phyloP scores from a whole-genome alignment of 2,797 vertebrate species.

The Notamacropus eugenii region DNA sequence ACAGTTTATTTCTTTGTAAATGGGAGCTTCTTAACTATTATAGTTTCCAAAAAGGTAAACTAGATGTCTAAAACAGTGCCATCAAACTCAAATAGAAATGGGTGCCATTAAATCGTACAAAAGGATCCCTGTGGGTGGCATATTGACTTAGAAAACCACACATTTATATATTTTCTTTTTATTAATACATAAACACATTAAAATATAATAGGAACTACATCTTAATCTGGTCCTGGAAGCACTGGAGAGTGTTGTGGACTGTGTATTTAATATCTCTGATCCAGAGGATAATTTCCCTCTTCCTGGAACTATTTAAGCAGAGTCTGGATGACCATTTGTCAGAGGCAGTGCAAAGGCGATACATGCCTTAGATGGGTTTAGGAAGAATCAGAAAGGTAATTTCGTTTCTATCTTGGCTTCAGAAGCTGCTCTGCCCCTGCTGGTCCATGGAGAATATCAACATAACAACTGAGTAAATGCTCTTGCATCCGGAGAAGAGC shows the following conservation, averaged over 20 bases:
- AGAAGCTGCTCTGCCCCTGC: constrained; percentile 3
- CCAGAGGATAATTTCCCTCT: neutral
- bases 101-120: neutral
- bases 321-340: neutral
- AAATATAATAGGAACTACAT: neutral
- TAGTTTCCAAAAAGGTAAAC: neutral
- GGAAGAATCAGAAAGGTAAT: neutral
- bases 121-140: neutral
- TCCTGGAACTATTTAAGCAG: neutral
- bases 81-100: neutral
- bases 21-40: neutral
- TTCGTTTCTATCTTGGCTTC: neutral
- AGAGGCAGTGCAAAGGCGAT: neutral
- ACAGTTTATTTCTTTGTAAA: neutral
- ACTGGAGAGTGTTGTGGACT: neutral
- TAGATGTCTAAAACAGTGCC: neutral
- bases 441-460: constrained; percentile 3
- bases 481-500: constrained; percentile 12
- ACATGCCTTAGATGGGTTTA: neutral
- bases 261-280: neutral
- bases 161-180: neutral
- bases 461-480: neutral
- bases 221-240: neutral
- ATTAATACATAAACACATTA: neutral
- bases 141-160: neutral